Evolutionary conservation across 2,797 vertebrate species (phyloP).

Genomic region (Pseudotriccus pelzelni): DNA sequence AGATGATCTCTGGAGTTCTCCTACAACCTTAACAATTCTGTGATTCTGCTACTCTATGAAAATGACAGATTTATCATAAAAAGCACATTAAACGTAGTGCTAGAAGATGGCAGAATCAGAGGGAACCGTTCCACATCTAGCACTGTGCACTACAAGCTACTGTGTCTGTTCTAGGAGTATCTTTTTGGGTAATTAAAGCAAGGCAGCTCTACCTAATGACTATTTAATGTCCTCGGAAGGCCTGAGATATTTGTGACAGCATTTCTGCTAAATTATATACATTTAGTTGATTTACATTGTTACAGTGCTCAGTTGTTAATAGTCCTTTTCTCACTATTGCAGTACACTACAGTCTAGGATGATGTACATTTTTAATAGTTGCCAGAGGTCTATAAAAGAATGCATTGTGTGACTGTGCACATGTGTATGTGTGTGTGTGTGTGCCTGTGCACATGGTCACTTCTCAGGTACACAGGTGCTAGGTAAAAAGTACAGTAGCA

Average conservation of each 20-base stretch:
- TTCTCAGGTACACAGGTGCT: background rate
- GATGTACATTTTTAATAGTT: background rate
- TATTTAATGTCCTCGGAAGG: background rate
- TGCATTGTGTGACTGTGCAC: accelerated
- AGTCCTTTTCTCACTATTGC: background rate
- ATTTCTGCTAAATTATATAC: background rate
- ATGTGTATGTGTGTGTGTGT: accelerated
- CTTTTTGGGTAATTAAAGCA: background rate
- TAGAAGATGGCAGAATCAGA: background rate
- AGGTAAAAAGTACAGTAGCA: background rate
- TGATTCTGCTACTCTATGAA: background rate
- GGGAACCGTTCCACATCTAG: background rate
- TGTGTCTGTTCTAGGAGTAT: background rate
- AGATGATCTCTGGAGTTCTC: background rate
- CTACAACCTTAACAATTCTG: background rate
- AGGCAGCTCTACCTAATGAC: background rate
- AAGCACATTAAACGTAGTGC: background rate
- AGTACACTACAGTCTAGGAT: background rate
- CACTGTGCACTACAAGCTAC: background rate
- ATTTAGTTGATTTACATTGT: background rate
- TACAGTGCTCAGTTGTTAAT: background rate
- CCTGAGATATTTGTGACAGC: background rate
- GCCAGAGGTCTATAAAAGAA: background rate
- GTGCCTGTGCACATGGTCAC: accelerated
- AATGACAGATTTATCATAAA: background rate